Conservation (phyloP, 2,113 vertebrate species). For the Camelus dromedarius region DNA sequence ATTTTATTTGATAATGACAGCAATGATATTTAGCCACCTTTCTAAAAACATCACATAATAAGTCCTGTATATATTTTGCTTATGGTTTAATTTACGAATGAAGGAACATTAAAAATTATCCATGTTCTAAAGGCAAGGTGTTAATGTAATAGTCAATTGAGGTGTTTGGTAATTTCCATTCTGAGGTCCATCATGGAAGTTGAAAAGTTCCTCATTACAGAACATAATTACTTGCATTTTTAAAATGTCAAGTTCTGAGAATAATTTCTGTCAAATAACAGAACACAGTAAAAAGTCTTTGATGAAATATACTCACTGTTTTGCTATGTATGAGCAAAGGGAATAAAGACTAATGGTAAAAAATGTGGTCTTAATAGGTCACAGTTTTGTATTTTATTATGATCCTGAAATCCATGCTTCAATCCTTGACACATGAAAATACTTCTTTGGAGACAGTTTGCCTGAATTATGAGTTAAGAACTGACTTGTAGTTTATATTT, state of each 20-base stretch:
- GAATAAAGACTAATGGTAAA: neutral
- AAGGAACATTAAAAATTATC: conserved; percentile 4
- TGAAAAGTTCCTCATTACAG: conserved; percentile 48
- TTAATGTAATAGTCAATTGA: conserved; percentile 17
- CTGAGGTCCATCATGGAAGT: neutral
- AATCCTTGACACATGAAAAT: neutral
- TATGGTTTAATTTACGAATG: neutral
- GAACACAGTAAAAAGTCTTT: conserved; percentile 46
- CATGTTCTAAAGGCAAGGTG: neutral
- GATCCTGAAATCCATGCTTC: neutral
- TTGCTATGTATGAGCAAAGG: neutral
- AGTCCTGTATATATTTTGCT: neutral
- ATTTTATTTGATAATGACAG: neutral
- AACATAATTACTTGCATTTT: conserved; percentile 56
- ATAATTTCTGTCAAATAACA: conserved; percentile 69
- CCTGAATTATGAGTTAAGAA: neutral
- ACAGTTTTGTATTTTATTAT: conserved; percentile 63
- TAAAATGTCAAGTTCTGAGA: conserved; percentile 54
- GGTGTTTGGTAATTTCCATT: conserved; percentile 52
- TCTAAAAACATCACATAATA: neutral
- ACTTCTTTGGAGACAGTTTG: neutral
- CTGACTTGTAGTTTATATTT: neutral
- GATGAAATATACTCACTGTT: neutral
- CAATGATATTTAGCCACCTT: neutral
- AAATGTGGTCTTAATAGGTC: neutral